Evolutionary conservation across 2,888 invertebrate genomes (phyloP).

Genomic region (Pogonocherus hispidulus): DNA sequence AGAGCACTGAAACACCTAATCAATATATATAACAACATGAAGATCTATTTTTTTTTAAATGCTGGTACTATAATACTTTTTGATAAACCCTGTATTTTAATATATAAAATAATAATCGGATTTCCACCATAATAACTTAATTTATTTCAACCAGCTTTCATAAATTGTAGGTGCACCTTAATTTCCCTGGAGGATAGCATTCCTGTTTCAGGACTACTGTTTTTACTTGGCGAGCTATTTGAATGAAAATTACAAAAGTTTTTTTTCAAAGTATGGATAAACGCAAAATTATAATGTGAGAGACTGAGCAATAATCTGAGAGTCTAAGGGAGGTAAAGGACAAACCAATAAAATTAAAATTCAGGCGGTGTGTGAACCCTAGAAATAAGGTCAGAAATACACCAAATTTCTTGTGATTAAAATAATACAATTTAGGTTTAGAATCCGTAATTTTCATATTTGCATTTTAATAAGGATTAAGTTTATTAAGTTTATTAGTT

Average conservation of each 20-base stretch:
- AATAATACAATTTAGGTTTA: conserved; percentile 24
- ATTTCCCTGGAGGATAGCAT: neutral
- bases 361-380: conserved; percentile 14
- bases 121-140: neutral
- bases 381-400: conserved; percentile 17
- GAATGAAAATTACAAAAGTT: conserved; percentile 11
- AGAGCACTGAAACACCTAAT: too few species aligned
- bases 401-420: conserved; percentile 19
- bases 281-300: conserved; percentile 7
- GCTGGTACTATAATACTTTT: too few species aligned
- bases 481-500: too few species aligned
- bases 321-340: neutral
- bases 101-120: neutral
- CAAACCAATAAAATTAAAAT: conserved; percentile 24
- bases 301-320: neutral
- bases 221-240: neutral
- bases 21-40: too few species aligned
- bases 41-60: too few species aligned
- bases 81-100: too few species aligned
- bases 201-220: neutral
- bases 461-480: neutral
- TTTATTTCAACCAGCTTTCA: neutral
- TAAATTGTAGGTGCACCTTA: neutral
- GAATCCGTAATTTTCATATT: conserved; percentile 12
- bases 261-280: conserved; percentile 2